Evolutionary conservation across 1,140 invertebrate genomes (phyloP).

Genomic region (Cheumatopsyche charites): DNA sequence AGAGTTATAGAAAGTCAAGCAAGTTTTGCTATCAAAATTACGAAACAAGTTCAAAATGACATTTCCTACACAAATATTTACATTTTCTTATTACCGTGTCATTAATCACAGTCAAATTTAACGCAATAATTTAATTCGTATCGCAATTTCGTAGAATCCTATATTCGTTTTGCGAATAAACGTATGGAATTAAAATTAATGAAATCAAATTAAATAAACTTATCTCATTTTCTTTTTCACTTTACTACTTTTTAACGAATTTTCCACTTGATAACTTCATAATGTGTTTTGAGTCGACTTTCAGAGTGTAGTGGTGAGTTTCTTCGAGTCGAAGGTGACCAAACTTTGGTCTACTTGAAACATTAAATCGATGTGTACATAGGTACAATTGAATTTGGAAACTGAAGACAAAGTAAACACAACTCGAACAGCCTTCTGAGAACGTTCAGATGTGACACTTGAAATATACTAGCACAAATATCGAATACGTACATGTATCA

Average conservation of each 20-base stretch:
- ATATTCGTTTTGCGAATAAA: neutral
- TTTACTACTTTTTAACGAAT: too few relatives aligned
- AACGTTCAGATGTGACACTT: too few relatives aligned
- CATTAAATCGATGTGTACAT: neutral
- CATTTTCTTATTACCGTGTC: neutral
- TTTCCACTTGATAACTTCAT: too few relatives aligned
- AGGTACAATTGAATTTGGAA: constrained; percentile 6
- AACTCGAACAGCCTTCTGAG: too few relatives aligned
- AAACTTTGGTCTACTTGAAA: neutral
- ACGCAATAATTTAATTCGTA: neutral
- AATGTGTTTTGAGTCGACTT: too few relatives aligned
- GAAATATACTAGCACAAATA: too few relatives aligned
- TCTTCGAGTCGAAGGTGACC: neutral
- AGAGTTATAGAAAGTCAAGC: constrained; percentile 21
- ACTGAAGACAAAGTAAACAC: constrained; percentile 6
- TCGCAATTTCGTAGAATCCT: neutral
- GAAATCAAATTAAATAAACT: too few relatives aligned
- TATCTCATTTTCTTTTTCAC: too few relatives aligned
- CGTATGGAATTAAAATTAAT: too few relatives aligned
- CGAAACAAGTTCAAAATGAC: constrained; percentile 3
- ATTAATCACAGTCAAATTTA: neutral
- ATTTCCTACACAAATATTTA: constrained; percentile 12
- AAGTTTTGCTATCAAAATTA: constrained; percentile 19
- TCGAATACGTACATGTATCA: too few relatives aligned
- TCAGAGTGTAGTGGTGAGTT: too few relatives aligned